phyloP scores from a whole-genome alignment of 2,888 invertebrate genomes.

The Athripsodes cinereus region DNA sequence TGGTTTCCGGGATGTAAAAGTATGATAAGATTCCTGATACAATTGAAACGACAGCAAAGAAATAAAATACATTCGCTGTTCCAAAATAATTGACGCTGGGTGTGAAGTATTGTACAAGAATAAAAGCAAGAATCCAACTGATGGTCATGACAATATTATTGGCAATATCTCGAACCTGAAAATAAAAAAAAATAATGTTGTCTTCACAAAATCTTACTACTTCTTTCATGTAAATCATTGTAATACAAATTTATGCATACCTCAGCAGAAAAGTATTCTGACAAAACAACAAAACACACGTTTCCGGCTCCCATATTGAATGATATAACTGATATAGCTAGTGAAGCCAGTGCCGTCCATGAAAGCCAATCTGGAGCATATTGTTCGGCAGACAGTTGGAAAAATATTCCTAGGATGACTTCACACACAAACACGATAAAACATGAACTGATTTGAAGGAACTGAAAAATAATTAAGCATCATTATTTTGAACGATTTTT shows the following conservation, averaged over 20 bases:
- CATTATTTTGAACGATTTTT: too few relatives aligned
- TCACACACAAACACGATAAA: conserved; percentile 35
- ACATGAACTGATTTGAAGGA: conserved; percentile 39
- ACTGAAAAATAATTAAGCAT: conserved; percentile 30
- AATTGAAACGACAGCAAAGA: conserved; percentile 36
- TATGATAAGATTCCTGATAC: conserved; percentile 34
- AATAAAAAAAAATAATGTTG: background rate
- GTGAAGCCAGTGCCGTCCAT: conserved; percentile 39
- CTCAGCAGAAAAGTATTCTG: conserved; percentile 31
- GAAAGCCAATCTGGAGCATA: conserved; percentile 29
- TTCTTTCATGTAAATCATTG: too few relatives aligned
- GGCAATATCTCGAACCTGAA: conserved; percentile 33
- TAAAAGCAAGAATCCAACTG: conserved; percentile 44
- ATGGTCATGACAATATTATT: conserved; percentile 41
- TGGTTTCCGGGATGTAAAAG: conserved; percentile 44
- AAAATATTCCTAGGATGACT: conserved; percentile 34
- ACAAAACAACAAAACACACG: conserved; percentile 32
- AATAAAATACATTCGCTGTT: conserved; percentile 39
- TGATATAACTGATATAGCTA: conserved; percentile 40
- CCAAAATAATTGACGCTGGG: conserved; percentile 35
- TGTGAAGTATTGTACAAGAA: conserved; percentile 41
- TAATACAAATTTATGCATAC: conserved; percentile 8
- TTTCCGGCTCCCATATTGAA: conserved; percentile 43
- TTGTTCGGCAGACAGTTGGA: conserved; percentile 32
- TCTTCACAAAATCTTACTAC: too few relatives aligned